Percentiles rank a stretch among this genome's conserved stretches.
phyloP scores from a whole-genome alignment of 2,888 invertebrate species.

The Caenorhabditis doughertyi region DNA sequence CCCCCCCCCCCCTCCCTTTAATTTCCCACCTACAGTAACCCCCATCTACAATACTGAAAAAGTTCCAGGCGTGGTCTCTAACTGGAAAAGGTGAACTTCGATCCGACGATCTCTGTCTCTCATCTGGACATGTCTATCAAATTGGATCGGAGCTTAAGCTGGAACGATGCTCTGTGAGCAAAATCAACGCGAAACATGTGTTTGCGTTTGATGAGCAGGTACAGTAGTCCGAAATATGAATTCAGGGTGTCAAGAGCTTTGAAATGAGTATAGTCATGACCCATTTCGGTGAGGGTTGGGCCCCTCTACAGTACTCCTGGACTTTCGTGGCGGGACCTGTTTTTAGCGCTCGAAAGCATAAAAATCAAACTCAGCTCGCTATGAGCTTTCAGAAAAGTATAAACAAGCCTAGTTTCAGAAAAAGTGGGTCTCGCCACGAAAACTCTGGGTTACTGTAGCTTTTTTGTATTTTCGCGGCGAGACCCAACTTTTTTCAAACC shows the following conservation, averaged over 20 bases:
- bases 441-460: background rate
- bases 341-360: too few species aligned
- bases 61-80: slow-evolving; percentile 80
- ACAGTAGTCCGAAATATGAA: background rate
- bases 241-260: background rate
- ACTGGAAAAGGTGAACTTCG: slow-evolving; percentile 81
- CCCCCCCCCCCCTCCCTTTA: background rate
- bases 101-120: slow-evolving; percentile 81
- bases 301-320: too few species aligned
- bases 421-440: background rate
- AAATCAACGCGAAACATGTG: slow-evolving; percentile 72
- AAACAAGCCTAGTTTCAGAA: too few species aligned
- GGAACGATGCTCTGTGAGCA: slow-evolving; percentile 76
- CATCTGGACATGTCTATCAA: slow-evolving; percentile 66
- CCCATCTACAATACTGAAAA: background rate
- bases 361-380: too few species aligned
- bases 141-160: slow-evolving; percentile 63
- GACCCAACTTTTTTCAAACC: too few species aligned
- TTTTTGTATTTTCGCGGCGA: too few species aligned
- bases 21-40: background rate
- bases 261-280: slow-evolving; percentile 2
- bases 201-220: slow-evolving; percentile 72
- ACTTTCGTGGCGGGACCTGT: too few species aligned
- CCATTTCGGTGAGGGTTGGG: background rate
- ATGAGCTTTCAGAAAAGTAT: too few species aligned